A percentile compares a stretch with the other conserved stretches of the same genome.
These are phyloP conservation scores for Spicauda simplicius DNA, from an alignment of 2,888 invertebrate species.

Conservation along the genomic window DNA sequence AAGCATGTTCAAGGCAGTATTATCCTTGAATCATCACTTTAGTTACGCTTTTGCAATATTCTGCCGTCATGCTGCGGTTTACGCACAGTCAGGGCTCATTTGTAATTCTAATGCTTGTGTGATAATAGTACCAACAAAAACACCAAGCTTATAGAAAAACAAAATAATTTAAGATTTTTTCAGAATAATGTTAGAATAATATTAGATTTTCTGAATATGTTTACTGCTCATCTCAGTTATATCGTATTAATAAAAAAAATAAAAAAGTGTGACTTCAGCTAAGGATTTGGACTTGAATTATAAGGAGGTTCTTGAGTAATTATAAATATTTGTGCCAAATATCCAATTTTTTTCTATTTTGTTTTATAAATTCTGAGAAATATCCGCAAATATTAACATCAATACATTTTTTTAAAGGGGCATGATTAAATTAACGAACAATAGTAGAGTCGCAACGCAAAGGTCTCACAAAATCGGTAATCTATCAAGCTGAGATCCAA, in stretches of 20 bases:
- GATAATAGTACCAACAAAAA: constrained; percentile 39
- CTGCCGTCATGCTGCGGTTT: constrained; percentile 48
- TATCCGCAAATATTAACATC: too few relatives aligned
- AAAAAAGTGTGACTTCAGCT: too few relatives aligned
- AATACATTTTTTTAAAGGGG: not conserved
- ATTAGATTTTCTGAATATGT: too few relatives aligned
- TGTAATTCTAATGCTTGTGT: constrained; percentile 58
- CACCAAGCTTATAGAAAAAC: constrained; percentile 26
- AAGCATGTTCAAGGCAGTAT: constrained; percentile 50
- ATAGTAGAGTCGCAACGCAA: not conserved
- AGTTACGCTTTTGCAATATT: constrained; percentile 58
- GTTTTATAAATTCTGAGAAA: too few relatives aligned
- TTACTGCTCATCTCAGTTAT: not conserved
- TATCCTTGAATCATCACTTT: constrained; percentile 64
- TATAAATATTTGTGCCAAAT: too few relatives aligned
- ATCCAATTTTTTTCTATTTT: too few relatives aligned
- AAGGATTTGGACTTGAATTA: too few relatives aligned
- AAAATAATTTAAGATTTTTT: constrained; percentile 22
- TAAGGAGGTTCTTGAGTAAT: too few relatives aligned
- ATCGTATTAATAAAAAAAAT: not conserved
- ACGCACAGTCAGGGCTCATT: constrained; percentile 57
- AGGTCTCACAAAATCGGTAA: constrained; percentile 64
- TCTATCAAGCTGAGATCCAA: constrained; percentile 65
- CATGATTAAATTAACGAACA: not conserved
- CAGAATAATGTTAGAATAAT: not conserved